Evolutionary conservation across 1,140 invertebrate genomes (phyloP), one percentile per base, ranked within the genome.

Genomic region (Stegodyphus dumicola): DNA sequence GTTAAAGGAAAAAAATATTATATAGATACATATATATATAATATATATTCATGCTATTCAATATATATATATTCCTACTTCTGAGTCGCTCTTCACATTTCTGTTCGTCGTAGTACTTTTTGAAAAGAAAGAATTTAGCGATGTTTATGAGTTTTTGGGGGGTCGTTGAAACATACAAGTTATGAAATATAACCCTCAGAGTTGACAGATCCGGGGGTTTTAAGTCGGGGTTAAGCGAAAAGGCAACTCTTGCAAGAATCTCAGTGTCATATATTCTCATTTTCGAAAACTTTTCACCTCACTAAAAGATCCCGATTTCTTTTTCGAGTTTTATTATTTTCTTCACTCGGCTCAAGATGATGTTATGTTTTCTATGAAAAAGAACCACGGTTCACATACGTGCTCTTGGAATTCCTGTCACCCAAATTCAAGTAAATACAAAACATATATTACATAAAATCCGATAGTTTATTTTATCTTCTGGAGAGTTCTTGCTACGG

Each of bases 161-260:
- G 33, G 78, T 71, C 65, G 49, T 33, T 33, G 33, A 33, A 33
- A 33, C 33, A 33, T 33, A 33, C 15, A 52, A 67, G 51, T 49
- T 80, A 80, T 80, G 78, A 80, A 73, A 80, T 80, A 73, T 67
- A 10, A 71, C 66, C 67, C 33, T 80, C 48, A 56, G 67, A 60
- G 67, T 80, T 80, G 78, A 80, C 67, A 80, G 78, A 80, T 80
- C 78, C 67, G 6, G 5, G 78, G 78, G 71, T 80, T 80, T 80
- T 70, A 33, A 71, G 54, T 71, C 65, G 11, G 67, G 78, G 78
- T 80, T 80, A 80, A 80, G 78, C 78, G 67, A 66, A 64, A 51
- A 51, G 75, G 7, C 52, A 80, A 70, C 60, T 67, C 67, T 75
- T 70, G n/a, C 15, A 10, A 6, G 51, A 49, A n/a, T 51, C n/a